A percentile compares a stretch with the other conserved stretches of the same genome.
These are phyloP conservation scores for Corythoichthys intestinalis DNA, from an alignment of 2,113 vertebrate genomes.

Conservation along the genomic window DNA sequence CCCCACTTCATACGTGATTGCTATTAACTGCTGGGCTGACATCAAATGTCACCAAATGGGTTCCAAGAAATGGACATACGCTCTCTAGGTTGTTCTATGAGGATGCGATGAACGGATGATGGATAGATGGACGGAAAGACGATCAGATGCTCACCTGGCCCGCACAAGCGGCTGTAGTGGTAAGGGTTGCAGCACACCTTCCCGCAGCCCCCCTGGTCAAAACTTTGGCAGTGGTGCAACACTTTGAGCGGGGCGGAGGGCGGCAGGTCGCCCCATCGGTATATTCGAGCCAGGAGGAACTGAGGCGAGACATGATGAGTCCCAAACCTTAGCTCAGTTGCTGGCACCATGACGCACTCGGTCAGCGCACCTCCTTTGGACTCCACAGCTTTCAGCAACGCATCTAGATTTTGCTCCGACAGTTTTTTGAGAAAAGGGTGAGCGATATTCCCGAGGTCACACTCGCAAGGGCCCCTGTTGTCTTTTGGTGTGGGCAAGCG, in stretches of 20 bases:
- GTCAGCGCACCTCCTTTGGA: conserved; percentile 82
- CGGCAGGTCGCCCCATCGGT: conserved; percentile 92
- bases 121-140: background rate
- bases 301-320: conserved; percentile 78
- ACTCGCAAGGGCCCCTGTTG: conserved; percentile 59
- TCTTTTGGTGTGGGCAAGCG: conserved; percentile 54
- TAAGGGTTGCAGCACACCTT: conserved; percentile 92
- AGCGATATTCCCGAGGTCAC: conserved; percentile 75
- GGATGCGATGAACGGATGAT: too few species aligned
- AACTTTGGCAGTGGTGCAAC: conserved; percentile 85
- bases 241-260: conserved; percentile 82
- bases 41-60: background rate
- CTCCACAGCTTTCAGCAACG: conserved; percentile 87
- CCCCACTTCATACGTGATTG: background rate
- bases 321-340: conserved; percentile 76
- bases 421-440: conserved; percentile 86
- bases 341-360: conserved; percentile 83
- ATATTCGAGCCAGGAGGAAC: conserved; percentile 82
- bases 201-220: conserved; percentile 65
- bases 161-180: conserved; percentile 93
- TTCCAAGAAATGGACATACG: background rate
- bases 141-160: conserved; percentile 80
- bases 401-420: conserved; percentile 85
- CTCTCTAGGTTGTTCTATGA: background rate
- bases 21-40: background rate